Evolutionary conservation across 2,888 invertebrate genomes (phyloP).

Genomic region (Thalpophila matura): DNA sequence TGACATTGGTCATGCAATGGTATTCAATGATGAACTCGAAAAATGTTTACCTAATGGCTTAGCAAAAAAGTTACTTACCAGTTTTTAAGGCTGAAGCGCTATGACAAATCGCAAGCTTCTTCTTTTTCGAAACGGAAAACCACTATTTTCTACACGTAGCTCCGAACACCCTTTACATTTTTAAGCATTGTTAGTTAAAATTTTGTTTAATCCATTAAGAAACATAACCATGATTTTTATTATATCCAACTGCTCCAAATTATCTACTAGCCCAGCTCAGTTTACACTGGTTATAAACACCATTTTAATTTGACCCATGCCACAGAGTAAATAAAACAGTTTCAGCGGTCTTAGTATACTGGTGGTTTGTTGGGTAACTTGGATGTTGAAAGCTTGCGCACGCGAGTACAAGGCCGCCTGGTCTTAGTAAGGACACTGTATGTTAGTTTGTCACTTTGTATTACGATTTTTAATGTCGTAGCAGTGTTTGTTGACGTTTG

Average conservation of each 20-base stretch:
- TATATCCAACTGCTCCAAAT: slow-evolving; percentile 48
- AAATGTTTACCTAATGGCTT: no score
- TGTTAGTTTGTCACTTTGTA: slow-evolving; percentile 61
- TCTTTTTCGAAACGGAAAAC: no score
- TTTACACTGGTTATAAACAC: slow-evolving; percentile 55
- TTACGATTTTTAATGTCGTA: slow-evolving; percentile 60
- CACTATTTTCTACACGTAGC: not conserved
- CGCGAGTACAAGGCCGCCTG: slow-evolving; percentile 78
- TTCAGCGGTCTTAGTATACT: slow-evolving; percentile 51
- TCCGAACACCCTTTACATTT: not conserved
- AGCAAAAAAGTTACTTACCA: no score
- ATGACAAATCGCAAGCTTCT: no score
- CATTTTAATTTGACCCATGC: slow-evolving; percentile 50
- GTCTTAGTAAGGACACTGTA: slow-evolving; percentile 79
- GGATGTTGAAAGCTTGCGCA: slow-evolving; percentile 80
- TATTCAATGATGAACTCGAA: no score
- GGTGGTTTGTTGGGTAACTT: slow-evolving; percentile 74
- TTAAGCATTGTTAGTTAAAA: not conserved
- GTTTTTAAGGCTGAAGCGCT: no score
- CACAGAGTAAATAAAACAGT: slow-evolving; percentile 11
- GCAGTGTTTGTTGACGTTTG: slow-evolving; percentile 23
- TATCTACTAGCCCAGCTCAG: slow-evolving; percentile 57
- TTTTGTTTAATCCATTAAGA: slow-evolving; percentile 9
- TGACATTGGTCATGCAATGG: no score
- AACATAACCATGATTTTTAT: slow-evolving; percentile 4